Base-by-base conservation (phyloP, 2,888 invertebrate species). In the Cataglyphis cursor region DNA sequence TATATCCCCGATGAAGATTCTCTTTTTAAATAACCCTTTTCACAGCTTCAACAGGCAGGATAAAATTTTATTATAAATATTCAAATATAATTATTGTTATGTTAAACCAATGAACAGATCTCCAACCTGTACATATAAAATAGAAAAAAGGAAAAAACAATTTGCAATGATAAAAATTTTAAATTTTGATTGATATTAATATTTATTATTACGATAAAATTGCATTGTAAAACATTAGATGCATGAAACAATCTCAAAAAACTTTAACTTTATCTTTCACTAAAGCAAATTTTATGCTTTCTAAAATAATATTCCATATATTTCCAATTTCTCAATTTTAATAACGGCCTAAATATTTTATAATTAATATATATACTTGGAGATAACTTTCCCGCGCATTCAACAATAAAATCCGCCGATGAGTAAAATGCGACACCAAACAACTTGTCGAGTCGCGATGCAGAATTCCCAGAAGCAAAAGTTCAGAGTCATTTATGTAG, bases 1-100 rank as follows among this genome's bases (percentile, higher is more conserved):
- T 96, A 96, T 96, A 96, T 96, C 96, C 96, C 96, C 96, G 96
- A 61, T 4, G 10, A 31, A 28, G 5, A 0, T 31, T 4, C 1
- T 0, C 0, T 15, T 18, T 10, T 9, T 41, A 31, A 31, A 41
- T 61, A 31, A 4, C 0, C 1, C 9, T 21, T 61, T 44, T 44
- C 31, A 51, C 0, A n/a, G 5, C 18, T 10, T n/a, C 4, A 54
- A 24, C 8, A 10, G 21, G 5, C 21, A 57, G 21, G 24, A 10
- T 38, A 3, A 72, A 57, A n/a, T 28, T 8, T 8, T 28, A 41
- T 15, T 28, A 61, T 41, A 3, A 73, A 73, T n/a, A 18, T 59
- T 59, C 41, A 59, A 28, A 28, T 41, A 24, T 3, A 73, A 48
- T 21, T 74, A 15, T 48, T 3, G 5, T 44, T 57, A 31, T 28